Conservation (phyloP, 2,113 vertebrate species). For the Physeter macrocephalus region DNA sequence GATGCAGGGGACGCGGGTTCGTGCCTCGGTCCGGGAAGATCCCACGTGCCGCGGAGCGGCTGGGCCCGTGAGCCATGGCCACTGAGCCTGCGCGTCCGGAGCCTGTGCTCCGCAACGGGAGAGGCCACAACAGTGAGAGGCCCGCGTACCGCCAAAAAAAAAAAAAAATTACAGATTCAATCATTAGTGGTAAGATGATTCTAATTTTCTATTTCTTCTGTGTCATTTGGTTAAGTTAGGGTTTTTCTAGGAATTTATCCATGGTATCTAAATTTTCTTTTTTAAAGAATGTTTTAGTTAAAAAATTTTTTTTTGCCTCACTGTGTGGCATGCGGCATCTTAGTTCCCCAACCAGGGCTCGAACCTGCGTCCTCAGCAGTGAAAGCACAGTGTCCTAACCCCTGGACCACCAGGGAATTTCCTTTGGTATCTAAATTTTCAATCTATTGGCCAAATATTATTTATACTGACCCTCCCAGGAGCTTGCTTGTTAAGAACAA, state of each 20-base stretch:
- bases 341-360: background rate
- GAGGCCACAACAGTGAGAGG: too few relatives aligned
- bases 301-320: too few relatives aligned
- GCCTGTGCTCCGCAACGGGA: too few relatives aligned
- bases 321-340: too few relatives aligned
- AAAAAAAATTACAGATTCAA: background rate
- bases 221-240: background rate
- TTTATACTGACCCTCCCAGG: background rate
- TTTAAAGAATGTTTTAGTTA: too few relatives aligned
- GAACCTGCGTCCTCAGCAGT: background rate
- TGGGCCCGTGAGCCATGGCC: too few relatives aligned
- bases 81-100: too few relatives aligned
- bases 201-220: background rate
- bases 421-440: background rate
- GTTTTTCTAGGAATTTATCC: background rate
- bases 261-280: background rate
- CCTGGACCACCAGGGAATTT: background rate
- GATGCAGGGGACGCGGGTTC: too few relatives aligned
- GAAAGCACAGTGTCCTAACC: background rate
- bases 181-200: background rate
- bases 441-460: background rate
- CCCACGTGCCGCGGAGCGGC: too few relatives aligned
- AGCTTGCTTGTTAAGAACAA: background rate
- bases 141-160: too few relatives aligned
- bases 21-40: too few relatives aligned